These are phyloP conservation scores for Drosophila arizonae DNA, from an alignment of 1,140 invertebrate species.

Conservation along the genomic window DNA sequence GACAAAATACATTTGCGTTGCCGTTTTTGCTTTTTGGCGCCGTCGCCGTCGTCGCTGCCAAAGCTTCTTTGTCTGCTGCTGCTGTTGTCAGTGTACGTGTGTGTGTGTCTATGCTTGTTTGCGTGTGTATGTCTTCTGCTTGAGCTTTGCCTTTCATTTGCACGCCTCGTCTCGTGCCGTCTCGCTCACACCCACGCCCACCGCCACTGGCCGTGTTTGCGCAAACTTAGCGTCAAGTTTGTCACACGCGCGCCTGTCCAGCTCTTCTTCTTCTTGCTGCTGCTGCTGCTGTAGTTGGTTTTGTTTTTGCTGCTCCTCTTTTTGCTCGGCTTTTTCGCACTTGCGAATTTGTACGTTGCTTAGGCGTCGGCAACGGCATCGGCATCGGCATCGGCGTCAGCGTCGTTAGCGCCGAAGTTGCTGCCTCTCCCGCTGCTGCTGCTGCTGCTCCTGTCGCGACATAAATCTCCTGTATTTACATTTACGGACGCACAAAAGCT, in stretches of 20 bases:
- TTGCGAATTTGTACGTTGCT: constrained; percentile 52
- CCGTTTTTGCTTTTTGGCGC: constrained; percentile 70
- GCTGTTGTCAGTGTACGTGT: constrained; percentile 25
- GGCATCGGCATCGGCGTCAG: neutral
- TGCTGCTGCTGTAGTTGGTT: constrained; percentile 11
- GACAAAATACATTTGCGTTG: constrained; percentile 80
- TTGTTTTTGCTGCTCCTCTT: constrained; percentile 10
- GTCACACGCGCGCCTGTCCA: constrained; percentile 57
- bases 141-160: constrained; percentile 79
- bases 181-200: constrained; percentile 53
- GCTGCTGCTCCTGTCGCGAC: constrained; percentile 18
- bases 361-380: constrained; percentile 33
- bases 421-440: constrained; percentile 6
- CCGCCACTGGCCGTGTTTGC: constrained; percentile 51
- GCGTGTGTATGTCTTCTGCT: constrained; percentile 52
- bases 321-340: constrained; percentile 68
- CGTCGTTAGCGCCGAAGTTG: constrained; percentile 1
- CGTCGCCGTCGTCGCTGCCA: constrained; percentile 41
- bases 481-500: constrained; percentile 71
- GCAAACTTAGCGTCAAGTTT: constrained; percentile 78
- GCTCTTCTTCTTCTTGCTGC: constrained; percentile 9
- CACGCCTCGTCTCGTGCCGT: constrained; percentile 62
- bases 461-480: constrained; percentile 71
- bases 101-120: constrained; percentile 30
- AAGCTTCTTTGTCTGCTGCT: constrained; percentile 55